phyloP scores from a whole-genome alignment of 2,797 vertebrate genomes.

The Sitta carolinensis region DNA sequence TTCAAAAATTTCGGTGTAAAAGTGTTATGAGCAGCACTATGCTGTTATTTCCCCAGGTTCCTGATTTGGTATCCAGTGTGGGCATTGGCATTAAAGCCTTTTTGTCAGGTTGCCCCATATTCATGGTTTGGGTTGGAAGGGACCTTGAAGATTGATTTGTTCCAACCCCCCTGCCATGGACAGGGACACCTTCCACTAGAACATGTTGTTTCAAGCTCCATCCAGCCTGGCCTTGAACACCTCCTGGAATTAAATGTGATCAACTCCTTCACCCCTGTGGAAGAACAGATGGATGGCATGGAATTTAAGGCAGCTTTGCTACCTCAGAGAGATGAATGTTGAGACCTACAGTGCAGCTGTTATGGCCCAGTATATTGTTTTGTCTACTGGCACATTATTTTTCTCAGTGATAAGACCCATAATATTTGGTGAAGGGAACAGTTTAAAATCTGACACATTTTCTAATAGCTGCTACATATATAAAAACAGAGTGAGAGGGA shows the following conservation, averaged over 20 bases:
- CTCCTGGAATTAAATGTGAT: not conserved
- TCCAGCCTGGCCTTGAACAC: not conserved
- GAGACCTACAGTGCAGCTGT: not conserved
- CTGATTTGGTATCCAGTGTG: fast-evolving
- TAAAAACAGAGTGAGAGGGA: not conserved
- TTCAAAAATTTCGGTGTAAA: not conserved
- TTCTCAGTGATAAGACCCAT: not conserved
- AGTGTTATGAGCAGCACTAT: fast-evolving
- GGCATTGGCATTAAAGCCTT: not conserved
- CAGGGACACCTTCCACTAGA: not conserved
- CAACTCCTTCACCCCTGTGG: not conserved
- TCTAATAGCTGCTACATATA: fast-evolving
- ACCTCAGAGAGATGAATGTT: not conserved
- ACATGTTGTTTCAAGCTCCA: not conserved
- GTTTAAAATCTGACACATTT: not conserved
- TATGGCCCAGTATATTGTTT: not conserved
- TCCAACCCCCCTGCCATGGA: not conserved
- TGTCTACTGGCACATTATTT: not conserved
- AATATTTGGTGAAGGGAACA: not conserved
- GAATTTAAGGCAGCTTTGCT: not conserved
- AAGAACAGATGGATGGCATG: not conserved
- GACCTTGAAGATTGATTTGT: not conserved
- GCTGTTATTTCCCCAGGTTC: not conserved
- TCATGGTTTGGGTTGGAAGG: not conserved
- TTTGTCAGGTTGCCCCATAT: not conserved